Base-by-base conservation (phyloP, 2,797 vertebrate species). In the Sphaeramia orbicularis region DNA sequence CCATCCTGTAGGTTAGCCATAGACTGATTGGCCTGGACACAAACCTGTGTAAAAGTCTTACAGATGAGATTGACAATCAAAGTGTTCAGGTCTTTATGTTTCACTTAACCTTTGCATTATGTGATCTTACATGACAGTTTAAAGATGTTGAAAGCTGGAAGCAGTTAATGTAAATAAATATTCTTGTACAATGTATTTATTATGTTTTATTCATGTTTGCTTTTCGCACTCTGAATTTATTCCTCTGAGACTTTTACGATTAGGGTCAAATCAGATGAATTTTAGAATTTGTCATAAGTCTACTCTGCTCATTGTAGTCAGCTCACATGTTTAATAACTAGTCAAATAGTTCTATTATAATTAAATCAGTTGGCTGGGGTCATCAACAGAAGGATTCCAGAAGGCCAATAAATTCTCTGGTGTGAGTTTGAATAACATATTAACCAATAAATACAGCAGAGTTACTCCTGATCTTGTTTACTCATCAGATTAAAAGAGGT, bases 191-290 rank as follows among this genome's bases (percentile, higher is more conserved):
- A 44, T 54, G 35, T 52, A 52, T 14, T 49, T 21, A 30, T 61
- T 0, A 70, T 70, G 49, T 76, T 70, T 70, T 44, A 70, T 78
- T 82, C 52, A 74, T 59, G 59, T 57, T 58, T 58, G 42, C 24
- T 12, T 63, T 14, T 42, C 8, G 47, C 4, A 42, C 12, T 47
- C 32, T 21, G 37, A 50, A 30, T 65, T 12, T 38, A 13, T 41
- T 35, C 18, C 15, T 14, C 7, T 15, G 14, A 10, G 36, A 0
- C 2, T 65, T 65, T 59, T 47, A 50, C 21, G 41, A 16, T 35
- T 37, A 36, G 38, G 53, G 21, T 41, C 21, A 14, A 4, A 44
- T 11, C 44, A 30, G 15, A 27, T 41, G 13, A 13, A 45, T 24
- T 52, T 35, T 12, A 21, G 42, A 37, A 10, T 44, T 32, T 59